A percentile compares a stretch with the other conserved stretches of the same genome.
Conservation (phyloP, 1,140 invertebrate genomes). For the Oncopeltus fasciatus region DNA sequence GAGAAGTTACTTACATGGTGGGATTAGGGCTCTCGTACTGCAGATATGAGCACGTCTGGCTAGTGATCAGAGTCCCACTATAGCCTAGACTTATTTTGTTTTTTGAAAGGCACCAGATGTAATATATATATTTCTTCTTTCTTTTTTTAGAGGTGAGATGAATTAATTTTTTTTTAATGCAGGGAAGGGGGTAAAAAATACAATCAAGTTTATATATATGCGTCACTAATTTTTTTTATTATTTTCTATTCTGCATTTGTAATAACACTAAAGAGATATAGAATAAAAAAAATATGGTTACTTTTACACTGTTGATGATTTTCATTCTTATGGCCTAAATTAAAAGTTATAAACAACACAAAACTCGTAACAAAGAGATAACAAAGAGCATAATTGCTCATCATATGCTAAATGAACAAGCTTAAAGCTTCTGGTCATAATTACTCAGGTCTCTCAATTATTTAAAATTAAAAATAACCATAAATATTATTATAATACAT, state of each 20-base stretch:
- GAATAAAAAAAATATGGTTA: conserved; percentile 7
- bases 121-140: no score
- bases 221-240: not conserved
- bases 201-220: not conserved
- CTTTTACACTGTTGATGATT: not conserved
- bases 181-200: no score
- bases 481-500: conserved; percentile 10
- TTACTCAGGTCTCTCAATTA: not conserved
- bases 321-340: not conserved
- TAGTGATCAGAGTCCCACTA: no score
- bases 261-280: not conserved
- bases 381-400: not conserved
- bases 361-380: not conserved
- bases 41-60: no score
- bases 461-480: conserved; percentile 9
- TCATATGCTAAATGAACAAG: not conserved
- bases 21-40: no score
- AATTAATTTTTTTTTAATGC: no score
- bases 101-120: no score
- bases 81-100: no score
- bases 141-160: no score
- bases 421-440: not conserved
- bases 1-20: no score
- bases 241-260: conserved; percentile 1
- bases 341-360: conserved; percentile 4